Base-by-base conservation (phyloP, 2,797 vertebrate species). In the Novumbra hubbsi region DNA sequence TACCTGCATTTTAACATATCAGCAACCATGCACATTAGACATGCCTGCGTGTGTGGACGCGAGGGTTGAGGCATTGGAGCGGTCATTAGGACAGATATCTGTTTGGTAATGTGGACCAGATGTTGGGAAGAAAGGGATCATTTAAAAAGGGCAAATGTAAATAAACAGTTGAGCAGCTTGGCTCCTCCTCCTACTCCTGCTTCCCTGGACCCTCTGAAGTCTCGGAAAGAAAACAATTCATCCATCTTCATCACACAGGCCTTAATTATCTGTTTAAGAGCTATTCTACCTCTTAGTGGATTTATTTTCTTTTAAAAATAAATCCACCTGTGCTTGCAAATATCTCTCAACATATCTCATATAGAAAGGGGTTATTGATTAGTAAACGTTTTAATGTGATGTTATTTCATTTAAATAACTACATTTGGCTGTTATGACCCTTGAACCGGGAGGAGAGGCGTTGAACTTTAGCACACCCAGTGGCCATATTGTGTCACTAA, bases 121-220 rank as follows among this genome's bases (percentile, higher is more conserved):
- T 94, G 93, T 92, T 86, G 88, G 82, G 89, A 91, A 90, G 90
- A 93, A 92, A 91, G 88, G 83, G 87, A 92, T 92, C 91, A 89
- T 92, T 93, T 93, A 90, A 93, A 92, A 92, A 90, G 88, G 92
- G 83, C 89, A 92, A 91, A 94, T 90, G 90, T 93, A 94, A 94
- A 93, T 94, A 95, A 94, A 94, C 91, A 93, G 81, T 86, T 75
- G 82, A 87, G 84, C 89, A 77, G 88, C 87, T 83, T 28, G 73
- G 19, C 15, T n/a, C 73, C 73, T 62, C 66, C 50, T 45, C 71
- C 60, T 41, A 19, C 28, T 5, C 24, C 63, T 41, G 86, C 28
- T 32, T 19, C 78, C 72, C 71, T 80, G 85, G 89, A 89, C 86
- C 86, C 84, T 88, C 87, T 90, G 91, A 92, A 93, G 91, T 89